Evolutionary conservation across 2,113 vertebrate species (phyloP), one percentile per base, ranked within the genome.

Genomic region (Nothocercus nigrocapillus): DNA sequence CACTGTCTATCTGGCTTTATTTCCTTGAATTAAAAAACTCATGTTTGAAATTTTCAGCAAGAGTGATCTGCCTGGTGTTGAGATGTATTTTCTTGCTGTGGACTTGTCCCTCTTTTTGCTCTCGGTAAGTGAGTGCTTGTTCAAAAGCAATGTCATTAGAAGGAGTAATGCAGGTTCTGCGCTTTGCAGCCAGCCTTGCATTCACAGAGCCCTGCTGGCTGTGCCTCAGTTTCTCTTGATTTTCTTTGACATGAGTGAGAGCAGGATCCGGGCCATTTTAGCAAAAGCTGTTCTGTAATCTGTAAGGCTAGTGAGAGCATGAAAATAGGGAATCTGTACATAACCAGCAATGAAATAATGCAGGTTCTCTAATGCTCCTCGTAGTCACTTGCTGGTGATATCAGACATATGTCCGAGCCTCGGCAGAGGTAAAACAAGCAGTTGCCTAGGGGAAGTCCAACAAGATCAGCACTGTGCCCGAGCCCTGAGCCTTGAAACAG

Each of bases 261-360:
- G 53, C 70, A 89, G 88, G 38, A 84, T 66, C 53, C 0, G 0
- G 79, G 69, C 68, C 5, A 9, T 61, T 58, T 92, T 90, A 82
- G 81, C 27, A 27, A 49, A 24, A 74, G 80, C 40, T 95, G 90
- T 93, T 7, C 90, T 87, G 62, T 89, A 76, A 87, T 79, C 44
- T 32, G 3, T 7, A 62, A 86, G 70, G 58, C 66, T 53, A 63
- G 7, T 10, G 77, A 59, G 34, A 84, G 44, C 80, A 82, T 22
- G 56, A 34, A 83, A 47, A 56, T 40, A 79, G 93, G 72, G 79
- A 78, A 92, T 81, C 36, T 78, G 44, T 58, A 27, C 42, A 8
- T 75, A 92, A 84, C 68, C 58, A 85, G 83, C 92, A 95, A 94
- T 86, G 81, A 87, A 87, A 79, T 73, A 90, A 51, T 7, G 12